Conservation (phyloP, 2,113 vertebrate species). For the Nicator chloris region DNA sequence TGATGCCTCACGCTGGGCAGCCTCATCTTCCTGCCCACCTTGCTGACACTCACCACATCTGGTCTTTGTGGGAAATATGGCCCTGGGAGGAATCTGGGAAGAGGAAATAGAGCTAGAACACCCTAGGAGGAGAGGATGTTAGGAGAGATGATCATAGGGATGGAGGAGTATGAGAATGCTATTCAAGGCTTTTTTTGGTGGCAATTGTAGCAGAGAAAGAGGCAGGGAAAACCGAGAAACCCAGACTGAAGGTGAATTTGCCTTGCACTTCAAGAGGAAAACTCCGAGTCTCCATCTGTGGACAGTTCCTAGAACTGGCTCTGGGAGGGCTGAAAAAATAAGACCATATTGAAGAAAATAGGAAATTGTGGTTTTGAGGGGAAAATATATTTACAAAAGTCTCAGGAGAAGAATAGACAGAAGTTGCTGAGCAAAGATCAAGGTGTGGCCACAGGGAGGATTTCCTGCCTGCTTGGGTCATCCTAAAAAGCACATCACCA, state of each 20-base stretch:
- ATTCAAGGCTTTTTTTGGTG: neutral
- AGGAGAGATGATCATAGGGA: neutral
- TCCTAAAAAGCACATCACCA: neutral
- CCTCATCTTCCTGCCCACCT: neutral
- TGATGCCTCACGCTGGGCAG: neutral
- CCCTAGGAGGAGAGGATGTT: neutral
- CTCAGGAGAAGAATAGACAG: neutral
- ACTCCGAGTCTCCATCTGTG: neutral
- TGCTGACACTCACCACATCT: neutral
- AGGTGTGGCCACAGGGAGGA: neutral
- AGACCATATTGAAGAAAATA: neutral
- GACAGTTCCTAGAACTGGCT: neutral
- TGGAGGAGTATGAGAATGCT: neutral
- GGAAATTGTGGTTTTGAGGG: neutral
- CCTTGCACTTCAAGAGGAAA: neutral
- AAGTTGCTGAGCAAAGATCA: neutral
- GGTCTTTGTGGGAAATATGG: neutral
- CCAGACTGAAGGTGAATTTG: neutral
- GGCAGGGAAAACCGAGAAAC: neutral
- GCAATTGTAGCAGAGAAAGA: neutral
- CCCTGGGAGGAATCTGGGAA: neutral
- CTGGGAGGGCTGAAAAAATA: neutral
- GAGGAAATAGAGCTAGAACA: neutral
- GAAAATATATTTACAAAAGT: neutral
- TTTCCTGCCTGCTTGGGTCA: neutral